Conservation (phyloP, 2,888 invertebrate genomes). For the Myopa tessellatipennis region DNA sequence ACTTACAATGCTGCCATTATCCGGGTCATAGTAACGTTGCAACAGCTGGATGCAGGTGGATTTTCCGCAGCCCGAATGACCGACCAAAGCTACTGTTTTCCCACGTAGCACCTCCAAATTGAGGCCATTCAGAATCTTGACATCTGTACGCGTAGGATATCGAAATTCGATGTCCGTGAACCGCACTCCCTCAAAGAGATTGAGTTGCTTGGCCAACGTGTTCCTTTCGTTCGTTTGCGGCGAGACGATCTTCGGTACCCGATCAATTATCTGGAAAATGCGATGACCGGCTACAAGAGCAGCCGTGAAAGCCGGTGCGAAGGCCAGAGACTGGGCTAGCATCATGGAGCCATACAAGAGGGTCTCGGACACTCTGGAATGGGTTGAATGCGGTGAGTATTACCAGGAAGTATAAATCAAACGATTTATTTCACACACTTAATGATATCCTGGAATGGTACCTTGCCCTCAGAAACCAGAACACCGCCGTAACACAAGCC, state of each 20-base stretch:
- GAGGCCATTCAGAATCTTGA: slow-evolving; percentile 78
- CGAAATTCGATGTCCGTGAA: slow-evolving; percentile 79
- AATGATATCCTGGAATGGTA: slow-evolving; percentile 77
- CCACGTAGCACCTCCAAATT: slow-evolving; percentile 77
- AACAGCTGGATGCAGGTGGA: slow-evolving; percentile 84
- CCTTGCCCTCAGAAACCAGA: slow-evolving; percentile 73
- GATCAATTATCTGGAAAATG: slow-evolving; percentile 75
- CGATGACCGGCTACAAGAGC: slow-evolving; percentile 78
- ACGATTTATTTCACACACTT: slow-evolving; percentile 71
- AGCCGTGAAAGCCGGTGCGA: slow-evolving; percentile 82
- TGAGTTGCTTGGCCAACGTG: slow-evolving; percentile 59
- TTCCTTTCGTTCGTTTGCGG: slow-evolving; percentile 64
- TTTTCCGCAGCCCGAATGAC: slow-evolving; percentile 83
- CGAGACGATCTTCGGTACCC: slow-evolving; percentile 72
- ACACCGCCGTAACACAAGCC: slow-evolving; percentile 80
- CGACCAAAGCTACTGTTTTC: slow-evolving; percentile 79
- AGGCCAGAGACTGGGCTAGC: slow-evolving; percentile 82
- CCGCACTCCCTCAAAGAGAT: slow-evolving; percentile 65
- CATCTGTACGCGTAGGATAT: slow-evolving; percentile 84
- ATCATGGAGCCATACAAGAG: slow-evolving; percentile 84
- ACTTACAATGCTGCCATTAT: slow-evolving; percentile 73
- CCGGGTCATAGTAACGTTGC: slow-evolving; percentile 84
- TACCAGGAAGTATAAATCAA: slow-evolving; percentile 27
- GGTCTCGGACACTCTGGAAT: slow-evolving; percentile 78
- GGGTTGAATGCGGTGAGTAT: neutral